These are phyloP conservation scores for Lemur catta DNA, from an alignment of 2,797 vertebrate genomes.

Conservation along the genomic window DNA sequence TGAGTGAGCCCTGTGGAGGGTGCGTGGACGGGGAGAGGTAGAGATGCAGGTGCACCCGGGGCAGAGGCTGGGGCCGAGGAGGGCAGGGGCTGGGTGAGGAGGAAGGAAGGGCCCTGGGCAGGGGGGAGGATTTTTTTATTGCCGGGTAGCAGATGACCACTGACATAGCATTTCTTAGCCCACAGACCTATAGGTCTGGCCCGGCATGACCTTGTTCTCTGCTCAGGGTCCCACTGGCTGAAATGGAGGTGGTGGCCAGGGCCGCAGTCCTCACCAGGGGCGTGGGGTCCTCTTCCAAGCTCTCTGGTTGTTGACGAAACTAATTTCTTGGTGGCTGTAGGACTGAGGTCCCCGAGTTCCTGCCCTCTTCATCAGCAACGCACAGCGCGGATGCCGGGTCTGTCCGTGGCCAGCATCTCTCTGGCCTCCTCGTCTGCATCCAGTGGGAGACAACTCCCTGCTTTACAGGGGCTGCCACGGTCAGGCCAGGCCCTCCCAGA, in stretches of 20 bases:
- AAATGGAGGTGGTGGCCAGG: background rate
- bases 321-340: background rate
- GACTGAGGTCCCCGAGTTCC: background rate
- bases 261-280: background rate
- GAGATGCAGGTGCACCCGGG: background rate
- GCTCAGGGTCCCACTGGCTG: background rate
- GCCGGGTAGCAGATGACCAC: background rate
- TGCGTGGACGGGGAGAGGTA: background rate
- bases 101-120: background rate
- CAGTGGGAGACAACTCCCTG: background rate
- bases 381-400: fast-evolving
- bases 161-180: background rate
- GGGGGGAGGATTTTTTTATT: background rate
- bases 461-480: background rate
- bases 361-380: fast-evolving
- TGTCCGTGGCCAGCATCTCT: background rate
- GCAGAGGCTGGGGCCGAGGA: background rate
- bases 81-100: background rate
- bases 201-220: background rate
- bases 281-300: background rate
- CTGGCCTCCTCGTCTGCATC: background rate
- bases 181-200: background rate
- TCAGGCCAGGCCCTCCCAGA: background rate
- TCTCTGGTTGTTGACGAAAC: background rate
- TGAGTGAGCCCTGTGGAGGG: background rate